These are phyloP conservation scores for Coleophora deauratella DNA, from an alignment of 2,888 invertebrate species.

Conservation along the genomic window DNA sequence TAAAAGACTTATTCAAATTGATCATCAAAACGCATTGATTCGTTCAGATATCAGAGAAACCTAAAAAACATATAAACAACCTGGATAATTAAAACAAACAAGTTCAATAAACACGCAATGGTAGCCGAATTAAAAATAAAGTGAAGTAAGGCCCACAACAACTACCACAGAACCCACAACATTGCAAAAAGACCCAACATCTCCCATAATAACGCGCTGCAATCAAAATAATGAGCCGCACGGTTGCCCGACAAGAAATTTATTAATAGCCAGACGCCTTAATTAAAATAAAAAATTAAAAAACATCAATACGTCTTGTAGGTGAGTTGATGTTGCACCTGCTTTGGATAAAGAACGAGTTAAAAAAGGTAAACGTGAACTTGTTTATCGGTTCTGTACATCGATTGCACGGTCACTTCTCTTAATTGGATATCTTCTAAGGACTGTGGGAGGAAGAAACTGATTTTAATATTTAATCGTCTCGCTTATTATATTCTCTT, in stretches of 20 bases:
- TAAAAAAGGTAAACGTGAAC: slow-evolving; percentile 3
- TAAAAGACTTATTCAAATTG: too few relatives aligned
- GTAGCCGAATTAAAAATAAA: too few relatives aligned
- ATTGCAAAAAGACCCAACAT: background rate
- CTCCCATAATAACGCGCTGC: background rate
- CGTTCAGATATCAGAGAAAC: too few relatives aligned
- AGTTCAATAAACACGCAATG: too few relatives aligned
- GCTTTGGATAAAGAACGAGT: slow-evolving; percentile 13
- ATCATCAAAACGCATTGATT: too few relatives aligned
- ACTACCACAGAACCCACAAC: slow-evolving; percentile 19
- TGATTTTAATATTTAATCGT: slow-evolving; percentile 4
- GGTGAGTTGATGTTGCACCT: slow-evolving; percentile 16
- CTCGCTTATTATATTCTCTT: background rate
- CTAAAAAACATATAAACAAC: slow-evolving; percentile 9
- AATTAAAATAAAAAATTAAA: slow-evolving; percentile 12
- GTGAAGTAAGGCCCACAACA: too few relatives aligned
- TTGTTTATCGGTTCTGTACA: slow-evolving; percentile 4
- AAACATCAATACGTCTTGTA: slow-evolving; percentile 10
- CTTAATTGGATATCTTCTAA: slow-evolving; percentile 28
- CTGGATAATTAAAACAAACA: too few relatives aligned
- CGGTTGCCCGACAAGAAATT: slow-evolving; percentile 4
- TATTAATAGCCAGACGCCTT: slow-evolving; percentile 9
- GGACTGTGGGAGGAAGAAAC: slow-evolving; percentile 14
- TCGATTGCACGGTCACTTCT: slow-evolving; percentile 32
- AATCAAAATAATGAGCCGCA: slow-evolving; percentile 6